phyloP scores from a whole-genome alignment of 2,113 vertebrate species.

The Rhinogobius similis region DNA sequence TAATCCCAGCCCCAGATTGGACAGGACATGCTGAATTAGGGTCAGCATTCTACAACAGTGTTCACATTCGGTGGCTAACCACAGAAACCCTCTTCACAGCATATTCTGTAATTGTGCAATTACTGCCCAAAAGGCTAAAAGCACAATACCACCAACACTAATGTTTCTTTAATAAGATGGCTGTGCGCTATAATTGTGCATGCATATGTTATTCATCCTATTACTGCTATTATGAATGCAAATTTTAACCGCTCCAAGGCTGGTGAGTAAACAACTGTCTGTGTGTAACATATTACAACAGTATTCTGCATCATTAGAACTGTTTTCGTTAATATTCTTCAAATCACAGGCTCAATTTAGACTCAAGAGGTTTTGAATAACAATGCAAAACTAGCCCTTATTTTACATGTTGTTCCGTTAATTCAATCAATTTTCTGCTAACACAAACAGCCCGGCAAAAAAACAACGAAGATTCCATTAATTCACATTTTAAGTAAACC shows the following conservation, averaged over 20 bases:
- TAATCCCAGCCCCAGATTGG: constrained; percentile 32
- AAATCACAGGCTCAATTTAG: not conserved
- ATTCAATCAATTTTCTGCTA: not conserved
- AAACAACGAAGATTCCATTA: not conserved
- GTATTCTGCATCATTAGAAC: constrained; percentile 11
- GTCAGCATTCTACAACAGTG: constrained; percentile 23
- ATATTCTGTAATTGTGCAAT: constrained; percentile 51
- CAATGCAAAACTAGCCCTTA: not conserved
- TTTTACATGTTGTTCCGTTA: not conserved
- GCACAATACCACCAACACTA: constrained; percentile 22
- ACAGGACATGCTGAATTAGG: constrained; percentile 37
- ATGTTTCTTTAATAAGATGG: constrained; percentile 28
- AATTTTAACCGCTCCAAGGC: constrained; percentile 28
- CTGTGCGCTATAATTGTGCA: constrained; percentile 35
- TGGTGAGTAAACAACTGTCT: constrained; percentile 27
- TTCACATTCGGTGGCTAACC: constrained; percentile 7
- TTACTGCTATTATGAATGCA: constrained; percentile 26
- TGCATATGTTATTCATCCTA: constrained; percentile 22
- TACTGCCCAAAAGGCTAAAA: constrained; percentile 52
- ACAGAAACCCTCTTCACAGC: constrained; percentile 37
- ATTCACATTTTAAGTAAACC: not conserved
- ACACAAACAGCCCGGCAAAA: not conserved
- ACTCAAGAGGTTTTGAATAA: not conserved
- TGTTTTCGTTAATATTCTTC: constrained; percentile 7
- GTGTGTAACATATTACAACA: constrained; percentile 20